Evolutionary conservation across 1,140 invertebrate genomes (phyloP), one percentile per base, ranked within the genome.

Genomic region (Chelonus insularis): DNA sequence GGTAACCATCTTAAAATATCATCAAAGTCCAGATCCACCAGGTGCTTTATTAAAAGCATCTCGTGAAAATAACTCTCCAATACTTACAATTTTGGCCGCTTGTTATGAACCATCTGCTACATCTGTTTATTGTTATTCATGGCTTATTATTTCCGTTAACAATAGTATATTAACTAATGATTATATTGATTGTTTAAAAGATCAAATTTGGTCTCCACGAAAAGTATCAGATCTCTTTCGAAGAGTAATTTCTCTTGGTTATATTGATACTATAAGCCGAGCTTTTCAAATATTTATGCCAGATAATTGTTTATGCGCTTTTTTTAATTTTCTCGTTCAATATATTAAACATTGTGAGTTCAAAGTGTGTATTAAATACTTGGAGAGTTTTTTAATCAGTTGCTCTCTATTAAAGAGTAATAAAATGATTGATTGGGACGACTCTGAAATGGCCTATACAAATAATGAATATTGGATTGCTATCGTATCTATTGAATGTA

Each of bases 61-160:
- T 4, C 78, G 82, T 14, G 48, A 78, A 6, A 83, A 82, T 52
- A 76, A 81, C 16, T 84, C 84, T 60, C 86, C 87, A 0, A 69
- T 89, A 48, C 72, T 88, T 1, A 84, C 85, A 18, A 79, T 89
- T 36, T 75, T 89, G 6, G 87, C 87, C 16, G 86, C 86, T 43
- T 88, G 85, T 72, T 89, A 89, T 68, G 87, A 88, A 86, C 88
- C 87, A 50, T 86, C 87, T 60, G 86, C 87, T 5, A 75, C 85
- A 12, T 80, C 86, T 48, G 79, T 83, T 1, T 83, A 85, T 61
- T 88, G 86, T 83, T 82, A 84, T 21, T 86, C 86, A 23, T 89
- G 87, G 87, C 74, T 89, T 32, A 68, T 78, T 1, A 74, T 83
- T 59, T 83, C 83, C 1, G 60, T 73, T 73, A 62, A 81, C 65